Base-by-base conservation (phyloP, 2,113 vertebrate genomes). In the Sphaerodactylus townsendi region DNA sequence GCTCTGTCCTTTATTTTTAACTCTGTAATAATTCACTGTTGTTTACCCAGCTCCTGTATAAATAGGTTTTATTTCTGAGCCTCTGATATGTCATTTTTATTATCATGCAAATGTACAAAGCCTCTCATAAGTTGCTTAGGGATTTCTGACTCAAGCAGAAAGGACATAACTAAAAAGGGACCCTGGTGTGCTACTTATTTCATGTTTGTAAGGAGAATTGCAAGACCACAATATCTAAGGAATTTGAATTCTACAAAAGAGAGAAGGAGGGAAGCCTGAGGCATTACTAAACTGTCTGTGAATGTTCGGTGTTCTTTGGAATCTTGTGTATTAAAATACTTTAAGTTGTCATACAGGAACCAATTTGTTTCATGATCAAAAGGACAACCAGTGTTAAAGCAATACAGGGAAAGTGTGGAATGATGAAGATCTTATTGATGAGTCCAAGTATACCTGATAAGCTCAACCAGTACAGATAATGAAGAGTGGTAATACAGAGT, bases 1-100 rank as follows among this genome's bases (percentile, higher is more conserved):
- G 2, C 74, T 88, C 85, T 71, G 71, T 78, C 33, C 86, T 69
- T 28, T 77, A 53, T 48, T 41, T 21, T 87, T 89, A 91, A 82
- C 50, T 81, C n/a, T 23, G 59, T 72, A 81, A 59, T 81, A 87
- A 78, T 77, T 75, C 0, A 46, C 11, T 76, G 0, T 66, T 88
- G 85, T 77, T 93, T 78, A 74, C 3, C 83, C 77, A 79, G 44
- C 23, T 85, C 15, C 83, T 4, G 17, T 79, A 83, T 69, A 91
- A 33, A 46, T n/a, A 48, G 48, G 48, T 48, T 91, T 92, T 39
- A 53, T 68, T 76, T 79, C 14, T 80, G 85, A 86, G 79, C 41
- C 77, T 84, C 77, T 76, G 19, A 77, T 77, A 86, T 87, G 80
- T 77, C 77, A 11, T 48, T 19, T 81, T 87, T 39, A 44, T 77